A percentile compares a stretch with the other conserved stretches of the same genome.
These are phyloP conservation scores for Callipepla californica DNA, from an alignment of 2,113 vertebrate species.

Conservation along the genomic window DNA sequence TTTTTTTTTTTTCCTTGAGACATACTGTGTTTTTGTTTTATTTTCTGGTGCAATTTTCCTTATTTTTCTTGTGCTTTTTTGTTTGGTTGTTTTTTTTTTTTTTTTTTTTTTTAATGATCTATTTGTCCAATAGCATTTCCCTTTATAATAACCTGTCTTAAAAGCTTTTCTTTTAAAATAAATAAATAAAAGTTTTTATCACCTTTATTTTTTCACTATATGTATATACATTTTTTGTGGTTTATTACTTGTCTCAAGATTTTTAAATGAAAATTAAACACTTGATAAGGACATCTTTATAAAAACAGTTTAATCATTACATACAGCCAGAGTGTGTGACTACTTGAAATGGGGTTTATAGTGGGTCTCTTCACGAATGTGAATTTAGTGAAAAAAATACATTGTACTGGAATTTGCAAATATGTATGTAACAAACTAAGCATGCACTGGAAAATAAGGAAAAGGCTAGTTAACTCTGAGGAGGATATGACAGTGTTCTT, in stretches of 20 bases:
- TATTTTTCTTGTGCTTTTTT: background rate
- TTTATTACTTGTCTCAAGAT: no score
- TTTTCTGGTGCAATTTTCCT: background rate
- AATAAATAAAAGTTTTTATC: no score
- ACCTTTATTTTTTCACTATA: no score
- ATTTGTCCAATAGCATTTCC: no score
- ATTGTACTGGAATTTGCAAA: background rate
- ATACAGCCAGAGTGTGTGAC: background rate
- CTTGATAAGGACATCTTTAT: background rate
- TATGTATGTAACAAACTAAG: background rate
- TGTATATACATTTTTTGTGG: no score
- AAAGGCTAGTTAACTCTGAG: background rate
- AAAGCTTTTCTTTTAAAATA: no score
- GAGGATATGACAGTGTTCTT: background rate
- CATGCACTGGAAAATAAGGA: background rate
- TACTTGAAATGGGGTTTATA: background rate
- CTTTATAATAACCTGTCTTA: no score
- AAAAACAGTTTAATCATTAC: background rate
- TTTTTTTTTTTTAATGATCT: no score
- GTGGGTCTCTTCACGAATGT: background rate
- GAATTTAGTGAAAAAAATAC: background rate
- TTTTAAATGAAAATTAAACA: no score
- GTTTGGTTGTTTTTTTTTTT: no score
- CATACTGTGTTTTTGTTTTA: background rate
- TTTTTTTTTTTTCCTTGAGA: background rate